Evolutionary conservation across 2,113 vertebrate genomes (phyloP).

Genomic region (Dasyprocta punctata): DNA sequence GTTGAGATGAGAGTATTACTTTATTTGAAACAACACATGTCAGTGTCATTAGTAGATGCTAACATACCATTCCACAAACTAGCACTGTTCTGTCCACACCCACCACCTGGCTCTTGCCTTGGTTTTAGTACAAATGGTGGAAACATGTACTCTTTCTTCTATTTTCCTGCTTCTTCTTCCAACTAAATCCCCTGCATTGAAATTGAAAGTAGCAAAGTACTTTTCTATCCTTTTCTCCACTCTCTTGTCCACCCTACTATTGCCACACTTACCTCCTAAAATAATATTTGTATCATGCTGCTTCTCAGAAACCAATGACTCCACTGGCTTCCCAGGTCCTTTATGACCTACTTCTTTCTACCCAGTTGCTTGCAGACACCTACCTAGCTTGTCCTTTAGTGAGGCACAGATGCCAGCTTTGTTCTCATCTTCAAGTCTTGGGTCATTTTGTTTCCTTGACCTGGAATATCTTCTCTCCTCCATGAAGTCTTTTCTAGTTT

Average conservation of each 20-base stretch:
- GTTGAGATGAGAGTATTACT: background rate
- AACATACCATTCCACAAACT: background rate
- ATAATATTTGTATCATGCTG: conserved; percentile 14
- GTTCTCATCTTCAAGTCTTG: conserved; percentile 18
- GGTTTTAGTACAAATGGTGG: background rate
- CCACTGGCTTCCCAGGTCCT: background rate
- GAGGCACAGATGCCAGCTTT: background rate
- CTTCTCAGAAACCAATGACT: background rate
- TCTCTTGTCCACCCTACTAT: background rate
- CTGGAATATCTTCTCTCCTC: background rate
- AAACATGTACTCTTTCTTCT: background rate
- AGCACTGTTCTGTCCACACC: background rate
- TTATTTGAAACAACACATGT: conserved; percentile 21
- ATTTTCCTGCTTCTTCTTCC: background rate
- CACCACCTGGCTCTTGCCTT: background rate
- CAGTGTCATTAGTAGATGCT: background rate
- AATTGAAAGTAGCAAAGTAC: conserved; percentile 13
- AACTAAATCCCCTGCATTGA: background rate
- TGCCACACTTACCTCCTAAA: background rate
- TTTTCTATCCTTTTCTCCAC: background rate
- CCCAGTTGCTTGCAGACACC: background rate
- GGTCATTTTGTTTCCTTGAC: background rate
- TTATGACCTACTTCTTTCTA: background rate
- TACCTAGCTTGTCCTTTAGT: background rate
- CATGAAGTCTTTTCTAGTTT: background rate